phyloP scores from a whole-genome alignment of 2,888 invertebrate species.

The Standfussiana lucernea region DNA sequence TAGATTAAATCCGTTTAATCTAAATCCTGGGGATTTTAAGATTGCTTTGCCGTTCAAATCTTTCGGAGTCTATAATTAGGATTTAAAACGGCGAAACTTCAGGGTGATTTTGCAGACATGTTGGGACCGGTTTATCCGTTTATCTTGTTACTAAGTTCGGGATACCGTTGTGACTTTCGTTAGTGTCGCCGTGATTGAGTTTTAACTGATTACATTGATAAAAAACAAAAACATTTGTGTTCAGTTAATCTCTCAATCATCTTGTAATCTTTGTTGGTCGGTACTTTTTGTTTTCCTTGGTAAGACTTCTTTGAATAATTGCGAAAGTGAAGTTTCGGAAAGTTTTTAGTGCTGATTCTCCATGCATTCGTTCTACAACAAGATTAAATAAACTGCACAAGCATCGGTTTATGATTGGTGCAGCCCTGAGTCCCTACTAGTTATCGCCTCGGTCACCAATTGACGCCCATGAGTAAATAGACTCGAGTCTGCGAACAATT shows the following conservation, averaged over 20 bases:
- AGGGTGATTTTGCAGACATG: slow-evolving; percentile 47
- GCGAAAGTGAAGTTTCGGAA: neutral
- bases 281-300: neutral
- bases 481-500: slow-evolving; percentile 78
- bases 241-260: neutral
- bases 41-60: slow-evolving; percentile 28
- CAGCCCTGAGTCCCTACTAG: slow-evolving; percentile 69
- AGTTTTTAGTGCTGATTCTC: neutral
- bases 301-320: neutral
- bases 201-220: slow-evolving; percentile 43
- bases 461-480: slow-evolving; percentile 65
- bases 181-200: neutral
- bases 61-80: slow-evolving; percentile 20
- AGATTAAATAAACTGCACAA: slow-evolving; percentile 19
- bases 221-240: slow-evolving; percentile 22
- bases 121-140: slow-evolving; percentile 27
- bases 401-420: slow-evolving; percentile 69
- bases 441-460: slow-evolving; percentile 73
- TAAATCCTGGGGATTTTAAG: slow-evolving; percentile 34
- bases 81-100: slow-evolving; percentile 55
- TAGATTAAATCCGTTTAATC: slow-evolving; percentile 24
- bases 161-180: slow-evolving; percentile 1
- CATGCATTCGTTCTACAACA: neutral
- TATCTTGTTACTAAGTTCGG: slow-evolving; percentile 13
- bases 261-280: neutral